A percentile compares a stretch with the other conserved stretches of the same genome.
These are phyloP conservation scores for Rhinopomastus cyanomelas DNA, from an alignment of 2,113 vertebrate genomes.

Conservation along the genomic window DNA sequence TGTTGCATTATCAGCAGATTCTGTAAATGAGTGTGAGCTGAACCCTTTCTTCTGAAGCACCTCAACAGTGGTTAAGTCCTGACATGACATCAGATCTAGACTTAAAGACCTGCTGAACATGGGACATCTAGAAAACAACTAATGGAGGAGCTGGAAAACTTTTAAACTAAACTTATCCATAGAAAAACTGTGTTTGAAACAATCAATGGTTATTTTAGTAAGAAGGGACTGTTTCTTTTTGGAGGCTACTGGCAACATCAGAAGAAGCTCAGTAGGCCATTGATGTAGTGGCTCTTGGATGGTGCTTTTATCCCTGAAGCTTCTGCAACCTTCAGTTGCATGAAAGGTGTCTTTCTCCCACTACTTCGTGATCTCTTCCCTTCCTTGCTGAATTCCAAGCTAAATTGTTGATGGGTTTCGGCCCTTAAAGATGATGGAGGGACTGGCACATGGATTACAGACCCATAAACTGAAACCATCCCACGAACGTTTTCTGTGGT, in stretches of 20 bases:
- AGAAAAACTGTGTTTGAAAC: accelerated
- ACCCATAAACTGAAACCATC: conserved; percentile 46
- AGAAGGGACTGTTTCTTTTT: neutral
- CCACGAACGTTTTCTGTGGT: neutral
- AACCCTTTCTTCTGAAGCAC: neutral
- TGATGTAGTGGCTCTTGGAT: neutral
- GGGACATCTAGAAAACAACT: neutral
- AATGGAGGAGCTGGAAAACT: neutral
- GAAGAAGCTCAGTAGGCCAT: neutral
- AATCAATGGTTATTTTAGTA: accelerated
- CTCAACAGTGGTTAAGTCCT: neutral
- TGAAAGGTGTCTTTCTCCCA: neutral
- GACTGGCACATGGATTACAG: neutral
- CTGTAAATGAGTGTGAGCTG: neutral
- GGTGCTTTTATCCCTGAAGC: neutral
- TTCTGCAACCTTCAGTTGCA: neutral
- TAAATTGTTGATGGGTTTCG: neutral
- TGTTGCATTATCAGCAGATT: neutral
- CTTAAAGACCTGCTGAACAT: accelerated
- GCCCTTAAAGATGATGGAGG: conserved; percentile 25
- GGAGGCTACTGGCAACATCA: neutral
- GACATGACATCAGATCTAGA: neutral
- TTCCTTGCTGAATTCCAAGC: neutral
- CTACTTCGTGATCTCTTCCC: neutral
- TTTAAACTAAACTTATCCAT: neutral